Conservation (phyloP, 2,888 invertebrate species). For the Heliconius ismenius region DNA sequence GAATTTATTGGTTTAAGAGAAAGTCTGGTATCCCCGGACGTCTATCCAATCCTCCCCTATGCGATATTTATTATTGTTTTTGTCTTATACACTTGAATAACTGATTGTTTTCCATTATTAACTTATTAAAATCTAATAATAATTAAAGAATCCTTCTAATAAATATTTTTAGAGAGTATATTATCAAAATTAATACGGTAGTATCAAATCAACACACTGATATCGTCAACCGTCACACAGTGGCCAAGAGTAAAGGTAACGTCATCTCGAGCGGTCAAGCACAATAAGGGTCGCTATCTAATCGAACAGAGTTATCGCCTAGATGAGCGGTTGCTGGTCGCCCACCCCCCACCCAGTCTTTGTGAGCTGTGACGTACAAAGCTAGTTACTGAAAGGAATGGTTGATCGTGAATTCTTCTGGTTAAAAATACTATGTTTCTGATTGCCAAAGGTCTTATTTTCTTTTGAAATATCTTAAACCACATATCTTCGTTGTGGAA, state of each 20-base stretch:
- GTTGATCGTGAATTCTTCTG: conserved; percentile 8
- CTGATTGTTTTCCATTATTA: too few relatives aligned
- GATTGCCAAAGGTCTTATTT: neutral
- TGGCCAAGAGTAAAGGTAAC: conserved; percentile 36
- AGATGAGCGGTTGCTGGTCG: conserved; percentile 30
- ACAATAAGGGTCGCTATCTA: conserved; percentile 40
- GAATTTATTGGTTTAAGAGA: neutral
- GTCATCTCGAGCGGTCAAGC: conserved; percentile 38
- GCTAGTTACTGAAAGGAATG: conserved; percentile 20
- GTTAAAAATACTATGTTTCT: neutral
- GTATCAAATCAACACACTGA: neutral
- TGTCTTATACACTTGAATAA: too few relatives aligned
- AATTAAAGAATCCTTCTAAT: neutral
- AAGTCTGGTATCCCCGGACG: too few relatives aligned
- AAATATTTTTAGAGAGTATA: neutral
- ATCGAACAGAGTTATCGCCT: conserved; percentile 38
- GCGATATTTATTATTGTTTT: neutral
- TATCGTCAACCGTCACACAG: conserved; percentile 20
- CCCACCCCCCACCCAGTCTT: conserved; percentile 22
- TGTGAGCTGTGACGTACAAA: conserved; percentile 23
- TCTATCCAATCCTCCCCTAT: neutral
- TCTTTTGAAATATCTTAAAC: neutral
- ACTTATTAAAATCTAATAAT: neutral
- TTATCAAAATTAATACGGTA: too few relatives aligned
- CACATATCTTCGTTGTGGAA: neutral